These are phyloP conservation scores for Cyaniris semiargus DNA, from an alignment of 2,888 invertebrate genomes.

Conservation along the genomic window DNA sequence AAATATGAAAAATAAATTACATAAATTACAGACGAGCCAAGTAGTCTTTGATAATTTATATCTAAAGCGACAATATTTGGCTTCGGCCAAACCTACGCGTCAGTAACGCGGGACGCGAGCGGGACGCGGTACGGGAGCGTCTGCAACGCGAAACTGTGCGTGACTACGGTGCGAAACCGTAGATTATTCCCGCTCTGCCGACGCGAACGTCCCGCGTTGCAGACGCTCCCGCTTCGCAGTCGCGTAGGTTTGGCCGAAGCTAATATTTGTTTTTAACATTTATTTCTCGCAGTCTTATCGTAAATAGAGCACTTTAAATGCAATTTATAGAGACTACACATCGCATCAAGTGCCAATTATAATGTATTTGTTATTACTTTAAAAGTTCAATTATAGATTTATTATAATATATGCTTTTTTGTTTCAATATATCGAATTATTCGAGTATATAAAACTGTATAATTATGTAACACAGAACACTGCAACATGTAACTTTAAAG, in stretches of 20 bases:
- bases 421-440: not conserved
- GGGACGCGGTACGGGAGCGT: too few species aligned
- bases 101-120: too few species aligned
- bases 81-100: too few species aligned
- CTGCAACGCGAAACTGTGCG: too few species aligned
- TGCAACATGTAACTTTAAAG: not conserved
- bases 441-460: not conserved
- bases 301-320: slow-evolving; percentile 8
- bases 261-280: not conserved
- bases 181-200: too few species aligned
- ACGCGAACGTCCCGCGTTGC: too few species aligned
- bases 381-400: not conserved
- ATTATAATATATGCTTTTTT: not conserved
- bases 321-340: not conserved
- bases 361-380: not conserved
- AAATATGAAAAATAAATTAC: not conserved
- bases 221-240: too few species aligned
- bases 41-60: not conserved
- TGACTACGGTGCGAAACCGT: too few species aligned
- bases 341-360: not conserved
- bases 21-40: not conserved
- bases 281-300: slow-evolving; percentile 6
- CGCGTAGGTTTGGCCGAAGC: too few species aligned
- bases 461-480: not conserved
- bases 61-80: not conserved